Conservation (phyloP, 2,888 invertebrate species). For the Rhaphigaster nebulosa region DNA sequence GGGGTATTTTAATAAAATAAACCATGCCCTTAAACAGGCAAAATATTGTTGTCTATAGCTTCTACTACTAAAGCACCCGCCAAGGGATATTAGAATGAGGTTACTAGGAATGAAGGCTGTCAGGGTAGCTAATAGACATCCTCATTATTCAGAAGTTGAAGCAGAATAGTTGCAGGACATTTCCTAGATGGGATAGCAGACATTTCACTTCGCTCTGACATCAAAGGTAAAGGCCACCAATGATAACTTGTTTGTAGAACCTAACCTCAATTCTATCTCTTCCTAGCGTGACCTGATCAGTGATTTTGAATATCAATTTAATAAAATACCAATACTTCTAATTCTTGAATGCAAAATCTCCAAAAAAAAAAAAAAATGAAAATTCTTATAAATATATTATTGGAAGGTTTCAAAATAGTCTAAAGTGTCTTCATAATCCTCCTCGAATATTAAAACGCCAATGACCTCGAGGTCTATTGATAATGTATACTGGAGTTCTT, state of each 20-base stretch:
- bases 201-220: conserved; percentile 1
- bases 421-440: too few species aligned
- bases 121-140: background rate
- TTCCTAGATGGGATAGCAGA: conserved; percentile 11
- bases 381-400: too few species aligned
- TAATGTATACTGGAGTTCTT: too few species aligned
- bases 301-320: background rate
- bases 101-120: background rate
- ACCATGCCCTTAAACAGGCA: background rate
- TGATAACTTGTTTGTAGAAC: conserved; percentile 3
- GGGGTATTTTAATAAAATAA: too few species aligned
- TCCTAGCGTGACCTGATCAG: background rate
- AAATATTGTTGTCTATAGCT: background rate
- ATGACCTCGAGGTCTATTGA: too few species aligned
- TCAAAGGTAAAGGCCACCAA: background rate
- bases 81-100: background rate
- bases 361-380: too few species aligned
- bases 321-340: too few species aligned
- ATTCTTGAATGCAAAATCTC: too few species aligned
- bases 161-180: conserved; percentile 4
- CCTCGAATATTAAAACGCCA: too few species aligned
- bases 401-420: too few species aligned
- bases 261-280: background rate
- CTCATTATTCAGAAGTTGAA: background rate
- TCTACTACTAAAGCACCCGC: background rate